These are phyloP conservation scores for Heliconius hermathena DNA, from an alignment of 1,140 invertebrate genomes.

Conservation along the genomic window DNA sequence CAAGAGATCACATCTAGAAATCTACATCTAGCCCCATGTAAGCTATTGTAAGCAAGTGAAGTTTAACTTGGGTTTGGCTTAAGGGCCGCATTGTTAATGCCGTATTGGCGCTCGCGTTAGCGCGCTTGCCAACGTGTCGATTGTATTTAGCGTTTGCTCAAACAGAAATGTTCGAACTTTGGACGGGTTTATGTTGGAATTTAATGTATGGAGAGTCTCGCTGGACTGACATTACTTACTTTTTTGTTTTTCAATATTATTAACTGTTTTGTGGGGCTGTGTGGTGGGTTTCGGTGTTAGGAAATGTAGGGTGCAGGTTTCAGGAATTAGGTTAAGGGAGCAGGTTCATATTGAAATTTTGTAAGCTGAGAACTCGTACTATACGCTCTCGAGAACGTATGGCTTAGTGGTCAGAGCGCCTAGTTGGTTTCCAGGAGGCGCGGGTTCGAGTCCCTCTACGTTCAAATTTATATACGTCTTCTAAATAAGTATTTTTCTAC, in stretches of 20 bases:
- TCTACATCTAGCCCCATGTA: constrained; percentile 16
- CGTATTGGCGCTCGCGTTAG: constrained; percentile 33
- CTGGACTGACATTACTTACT: not conserved
- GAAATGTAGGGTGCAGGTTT: too few species aligned
- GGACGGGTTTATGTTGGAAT: not conserved
- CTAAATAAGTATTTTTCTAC: too few species aligned
- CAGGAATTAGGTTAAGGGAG: too few species aligned
- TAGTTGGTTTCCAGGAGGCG: too few species aligned
- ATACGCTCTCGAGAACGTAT: too few species aligned
- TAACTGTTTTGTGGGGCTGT: not conserved
- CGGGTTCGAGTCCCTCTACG: too few species aligned
- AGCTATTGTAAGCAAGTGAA: constrained; percentile 41
- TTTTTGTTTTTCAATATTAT: not conserved
- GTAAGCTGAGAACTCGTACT: too few species aligned
- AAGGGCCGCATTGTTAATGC: constrained; percentile 41
- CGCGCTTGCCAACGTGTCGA: constrained; percentile 14
- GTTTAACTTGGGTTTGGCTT: constrained; percentile 35
- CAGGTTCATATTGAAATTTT: too few species aligned
- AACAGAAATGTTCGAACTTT: constrained; percentile 19
- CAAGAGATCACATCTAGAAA: constrained; percentile 9
- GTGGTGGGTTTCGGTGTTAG: not conserved
- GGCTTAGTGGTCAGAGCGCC: too few species aligned
- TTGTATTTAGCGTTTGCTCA: constrained; percentile 21
- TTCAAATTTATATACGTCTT: too few species aligned
- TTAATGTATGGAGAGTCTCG: not conserved